These are phyloP conservation scores for Drosophila watanabei DNA, from an alignment of 1,140 invertebrate genomes.

Conservation along the genomic window DNA sequence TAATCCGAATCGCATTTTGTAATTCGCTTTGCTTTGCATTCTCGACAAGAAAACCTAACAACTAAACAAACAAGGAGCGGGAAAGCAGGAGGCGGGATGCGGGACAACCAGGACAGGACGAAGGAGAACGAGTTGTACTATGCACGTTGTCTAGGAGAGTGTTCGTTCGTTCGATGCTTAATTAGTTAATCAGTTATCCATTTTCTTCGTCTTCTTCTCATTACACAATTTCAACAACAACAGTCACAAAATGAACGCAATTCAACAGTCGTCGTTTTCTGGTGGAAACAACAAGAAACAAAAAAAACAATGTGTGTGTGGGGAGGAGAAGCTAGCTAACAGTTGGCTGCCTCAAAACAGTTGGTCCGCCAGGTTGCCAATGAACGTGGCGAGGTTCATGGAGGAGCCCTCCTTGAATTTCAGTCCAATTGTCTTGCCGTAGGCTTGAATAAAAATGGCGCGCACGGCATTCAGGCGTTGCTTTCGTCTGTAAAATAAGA, in stretches of 20 bases:
- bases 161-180: conserved; percentile 40
- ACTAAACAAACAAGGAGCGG: conserved; percentile 62
- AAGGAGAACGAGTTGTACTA: conserved; percentile 42
- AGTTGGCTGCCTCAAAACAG: conserved; percentile 56
- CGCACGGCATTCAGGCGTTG: conserved; percentile 87
- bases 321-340: conserved; percentile 53
- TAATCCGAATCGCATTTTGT: conserved; percentile 56
- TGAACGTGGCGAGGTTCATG: conserved; percentile 77
- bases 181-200: conserved; percentile 40
- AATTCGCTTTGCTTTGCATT: conserved; percentile 41
- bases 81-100: conserved; percentile 8
- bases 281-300: conserved; percentile 64
- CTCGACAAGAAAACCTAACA: conserved; percentile 34
- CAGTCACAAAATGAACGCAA: conserved; percentile 69
- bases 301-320: conserved; percentile 61
- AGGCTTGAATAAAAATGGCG: conserved; percentile 81
- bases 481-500: conserved; percentile 85
- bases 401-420: conserved; percentile 85
- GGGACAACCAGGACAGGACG: conserved; percentile 4
- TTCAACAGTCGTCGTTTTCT: conserved; percentile 61
- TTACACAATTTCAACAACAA: conserved; percentile 59
- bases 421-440: conserved; percentile 85
- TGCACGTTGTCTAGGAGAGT: conserved; percentile 47
- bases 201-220: conserved; percentile 1
- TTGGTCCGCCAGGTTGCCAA: conserved; percentile 79